These are phyloP conservation scores for Orthonyx spaldingii DNA, from an alignment of 2,113 vertebrate genomes.

Conservation along the genomic window DNA sequence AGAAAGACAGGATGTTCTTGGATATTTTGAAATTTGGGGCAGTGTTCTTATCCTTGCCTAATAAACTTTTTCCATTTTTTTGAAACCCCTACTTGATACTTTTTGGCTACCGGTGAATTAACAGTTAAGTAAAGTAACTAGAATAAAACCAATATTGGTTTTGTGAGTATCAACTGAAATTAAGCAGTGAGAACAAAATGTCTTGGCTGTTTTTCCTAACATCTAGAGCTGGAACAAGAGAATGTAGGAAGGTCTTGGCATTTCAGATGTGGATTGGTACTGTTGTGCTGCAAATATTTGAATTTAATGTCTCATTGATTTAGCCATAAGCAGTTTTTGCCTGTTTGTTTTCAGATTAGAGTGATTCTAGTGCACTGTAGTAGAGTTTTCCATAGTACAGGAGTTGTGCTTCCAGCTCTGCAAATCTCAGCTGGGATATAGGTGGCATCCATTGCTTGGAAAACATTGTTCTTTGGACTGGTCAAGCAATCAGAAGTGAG, in stretches of 20 bases:
- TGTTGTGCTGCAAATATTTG: not conserved
- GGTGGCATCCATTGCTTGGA: not conserved
- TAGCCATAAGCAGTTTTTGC: not conserved
- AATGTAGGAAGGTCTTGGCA: not conserved
- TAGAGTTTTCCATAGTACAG: not conserved
- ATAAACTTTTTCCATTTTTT: not conserved
- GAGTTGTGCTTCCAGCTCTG: not conserved
- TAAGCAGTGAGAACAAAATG: not conserved
- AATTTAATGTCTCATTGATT: not conserved
- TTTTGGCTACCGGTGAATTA: not conserved
- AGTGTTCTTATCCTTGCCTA: not conserved
- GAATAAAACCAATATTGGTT: not conserved
- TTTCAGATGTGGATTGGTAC: not conserved
- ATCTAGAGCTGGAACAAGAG: not conserved
- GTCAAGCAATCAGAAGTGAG: not conserved
- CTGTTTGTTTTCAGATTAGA: not conserved
- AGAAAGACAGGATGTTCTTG: constrained; percentile 20
- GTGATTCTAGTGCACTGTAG: not conserved
- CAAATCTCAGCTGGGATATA: not conserved
- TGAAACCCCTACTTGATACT: not conserved
- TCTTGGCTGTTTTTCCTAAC: not conserved
- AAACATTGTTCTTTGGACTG: not conserved
- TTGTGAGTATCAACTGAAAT: not conserved
- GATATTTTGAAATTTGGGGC: not conserved
- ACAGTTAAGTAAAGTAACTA: not conserved